Evolutionary conservation across 2,888 invertebrate species (phyloP), one percentile per base, ranked within the genome.

Genomic region (Diaprepes abbreviatus): DNA sequence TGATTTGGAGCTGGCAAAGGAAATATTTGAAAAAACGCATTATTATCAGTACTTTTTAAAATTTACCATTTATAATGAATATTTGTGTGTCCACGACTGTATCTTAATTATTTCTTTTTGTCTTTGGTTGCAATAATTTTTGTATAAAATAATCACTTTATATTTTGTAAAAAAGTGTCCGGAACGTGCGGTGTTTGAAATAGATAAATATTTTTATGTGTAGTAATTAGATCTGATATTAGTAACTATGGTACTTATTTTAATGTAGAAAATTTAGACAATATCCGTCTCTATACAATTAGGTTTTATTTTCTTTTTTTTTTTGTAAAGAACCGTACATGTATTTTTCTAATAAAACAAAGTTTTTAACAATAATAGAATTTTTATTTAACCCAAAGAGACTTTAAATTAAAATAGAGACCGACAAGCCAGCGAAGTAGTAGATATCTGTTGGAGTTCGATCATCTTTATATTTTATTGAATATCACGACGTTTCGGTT

Each of bases 331-430:
- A 54, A 43, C 14, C 16, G 40, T 40, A 50, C 31, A 43, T 64
- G 64, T 64, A 64, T 64, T 64, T 64, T 64, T 64, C 55, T 64
- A 64, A 64, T 64, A 64, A 64, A 64, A 64, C 10, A 12, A 28
- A 16, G 17, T 24, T 57, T 57, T 40, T 57, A 57, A 57, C 57
- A 57, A 16, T 9, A 43, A n/a, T 2, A 28, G 3, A 9, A 7
- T 14, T 48, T 48, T 50, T 31, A 50, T 50, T 50, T 14, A 28
- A n/a, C n/a, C n/a, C n/a, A n/a, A n/a, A n/a, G n/a, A n/a, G n/a
- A n/a, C n/a, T n/a, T n/a, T n/a, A n/a, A n/a, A n/a, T n/a, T n/a
- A n/a, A n/a, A n/a, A n/a, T n/a, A n/a, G n/a, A n/a, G n/a, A n/a
- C n/a, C n/a, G n/a, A n/a, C n/a, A n/a, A n/a, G n/a, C n/a, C n/a